Percentiles rank a stretch among this genome's conserved stretches.
Conservation (phyloP, 2,113 vertebrate genomes). For the Podarcis raffonei region DNA sequence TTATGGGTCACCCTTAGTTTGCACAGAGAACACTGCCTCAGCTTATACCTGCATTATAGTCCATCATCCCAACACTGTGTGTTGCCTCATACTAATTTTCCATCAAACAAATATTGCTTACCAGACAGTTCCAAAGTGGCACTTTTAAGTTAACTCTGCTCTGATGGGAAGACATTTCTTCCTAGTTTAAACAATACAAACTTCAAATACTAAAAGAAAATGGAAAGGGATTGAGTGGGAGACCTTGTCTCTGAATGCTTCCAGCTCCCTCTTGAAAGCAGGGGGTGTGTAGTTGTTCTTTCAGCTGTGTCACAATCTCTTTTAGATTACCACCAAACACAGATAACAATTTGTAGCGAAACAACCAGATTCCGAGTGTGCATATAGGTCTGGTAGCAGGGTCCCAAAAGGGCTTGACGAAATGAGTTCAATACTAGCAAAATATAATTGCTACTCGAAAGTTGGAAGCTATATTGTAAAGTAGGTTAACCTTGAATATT, state of each 20-base stretch:
- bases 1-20: not conserved
- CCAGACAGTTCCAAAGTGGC: not conserved
- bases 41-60: not conserved
- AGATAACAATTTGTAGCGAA: not conserved
- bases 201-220: not conserved
- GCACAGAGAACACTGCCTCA: not conserved
- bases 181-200: not conserved
- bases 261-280: not conserved
- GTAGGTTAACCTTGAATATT: not conserved
- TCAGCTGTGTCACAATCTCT: not conserved
- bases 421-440: not conserved
- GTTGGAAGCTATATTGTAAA: not conserved
- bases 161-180: not conserved
- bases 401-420: not conserved
- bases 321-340: not conserved
- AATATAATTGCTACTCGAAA: not conserved
- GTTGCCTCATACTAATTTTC: not conserved
- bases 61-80: not conserved
- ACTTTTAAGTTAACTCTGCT: not conserved
- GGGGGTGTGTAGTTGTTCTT: not conserved
- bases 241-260: not conserved
- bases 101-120: not conserved
- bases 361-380: not conserved
- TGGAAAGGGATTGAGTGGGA: not conserved
- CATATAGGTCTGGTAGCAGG: not conserved